Evolutionary conservation across 23 tunicate genomes (phyloP).

Genomic region (Styela plicata): DNA sequence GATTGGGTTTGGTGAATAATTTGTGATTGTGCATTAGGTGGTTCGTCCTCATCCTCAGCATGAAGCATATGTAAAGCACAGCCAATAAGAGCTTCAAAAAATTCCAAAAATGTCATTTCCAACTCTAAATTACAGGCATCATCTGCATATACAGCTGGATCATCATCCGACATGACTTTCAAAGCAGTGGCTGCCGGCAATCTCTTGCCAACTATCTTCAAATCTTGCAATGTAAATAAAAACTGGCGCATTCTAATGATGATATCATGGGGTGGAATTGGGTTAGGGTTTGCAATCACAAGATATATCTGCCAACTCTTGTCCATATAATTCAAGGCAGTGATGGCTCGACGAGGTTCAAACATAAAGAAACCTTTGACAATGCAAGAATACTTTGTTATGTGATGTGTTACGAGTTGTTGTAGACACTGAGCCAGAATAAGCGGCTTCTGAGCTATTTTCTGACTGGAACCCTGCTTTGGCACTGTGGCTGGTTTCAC

Average conservation of each 20-base stretch:
- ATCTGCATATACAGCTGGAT: slow-evolving; percentile 24
- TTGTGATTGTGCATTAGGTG: background rate
- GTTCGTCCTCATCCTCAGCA: background rate
- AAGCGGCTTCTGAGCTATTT: background rate
- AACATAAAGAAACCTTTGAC: slow-evolving; percentile 81
- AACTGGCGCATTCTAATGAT: slow-evolving; percentile 62
- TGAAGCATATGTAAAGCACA: slow-evolving; percentile 19
- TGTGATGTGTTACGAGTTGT: slow-evolving; percentile 46
- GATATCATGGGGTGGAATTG: slow-evolving; percentile 57
- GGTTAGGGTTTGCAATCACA: slow-evolving; percentile 37
- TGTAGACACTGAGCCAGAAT: slow-evolving; percentile 58
- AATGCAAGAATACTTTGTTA: slow-evolving; percentile 66
- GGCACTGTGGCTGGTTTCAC: background rate
- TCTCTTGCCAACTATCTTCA: slow-evolving; percentile 15
- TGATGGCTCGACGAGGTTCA: slow-evolving; percentile 80
- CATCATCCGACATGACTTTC: slow-evolving; percentile 25
- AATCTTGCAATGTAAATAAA: slow-evolving; percentile 29
- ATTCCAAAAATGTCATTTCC: slow-evolving; percentile 45
- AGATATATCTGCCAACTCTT: slow-evolving; percentile 89
- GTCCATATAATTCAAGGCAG: slow-evolving; percentile 86
- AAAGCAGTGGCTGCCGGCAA: slow-evolving; percentile 20
- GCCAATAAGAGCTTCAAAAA: slow-evolving; percentile 44
- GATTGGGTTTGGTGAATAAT: background rate
- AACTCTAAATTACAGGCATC: slow-evolving; percentile 34
- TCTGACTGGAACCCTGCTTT: background rate